Percentiles rank a stretch among this genome's conserved stretches.
Evolutionary conservation across 2,797 vertebrate species (phyloP).

Genomic region (Tadarida brasiliensis): DNA sequence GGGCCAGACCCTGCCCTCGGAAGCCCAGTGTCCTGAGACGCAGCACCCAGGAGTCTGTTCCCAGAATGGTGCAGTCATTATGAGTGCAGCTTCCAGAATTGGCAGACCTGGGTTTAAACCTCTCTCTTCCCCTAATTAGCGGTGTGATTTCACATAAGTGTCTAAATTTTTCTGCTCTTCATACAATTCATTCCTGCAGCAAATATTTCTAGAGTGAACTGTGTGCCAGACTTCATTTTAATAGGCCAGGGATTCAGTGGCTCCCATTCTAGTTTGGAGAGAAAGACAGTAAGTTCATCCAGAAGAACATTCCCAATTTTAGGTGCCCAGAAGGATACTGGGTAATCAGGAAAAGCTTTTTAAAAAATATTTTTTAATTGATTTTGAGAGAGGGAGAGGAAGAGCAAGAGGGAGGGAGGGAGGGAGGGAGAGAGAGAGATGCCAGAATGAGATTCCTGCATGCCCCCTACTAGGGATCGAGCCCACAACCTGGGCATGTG

Average conservation of each 20-base stretch:
- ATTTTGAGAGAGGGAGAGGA: background rate
- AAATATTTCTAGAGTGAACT: background rate
- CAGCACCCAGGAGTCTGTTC: background rate
- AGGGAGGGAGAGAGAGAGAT: background rate
- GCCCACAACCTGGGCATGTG: background rate
- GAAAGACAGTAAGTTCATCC: background rate
- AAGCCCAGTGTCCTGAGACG: background rate
- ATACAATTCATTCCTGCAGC: background rate
- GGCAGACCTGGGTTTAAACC: background rate
- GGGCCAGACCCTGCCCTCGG: rapidly evolving
- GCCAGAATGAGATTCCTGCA: background rate
- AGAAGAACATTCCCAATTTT: background rate
- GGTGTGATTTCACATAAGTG: background rate
- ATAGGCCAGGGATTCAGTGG: background rate
- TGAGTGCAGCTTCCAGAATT: background rate
- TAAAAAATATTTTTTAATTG: background rate
- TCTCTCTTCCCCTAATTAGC: background rate
- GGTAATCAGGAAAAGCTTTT: background rate
- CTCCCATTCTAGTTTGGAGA: background rate
- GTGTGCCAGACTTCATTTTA: background rate
- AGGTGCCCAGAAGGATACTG: background rate
- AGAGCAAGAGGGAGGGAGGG: background rate
- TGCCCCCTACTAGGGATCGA: background rate
- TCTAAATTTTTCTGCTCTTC: slow-evolving; percentile 23
- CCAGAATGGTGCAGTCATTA: too few species aligned